Evolutionary conservation across 2,113 vertebrate genomes (phyloP), one percentile per base, ranked within the genome.

Genomic region (Beaufortia kweichowensis): DNA sequence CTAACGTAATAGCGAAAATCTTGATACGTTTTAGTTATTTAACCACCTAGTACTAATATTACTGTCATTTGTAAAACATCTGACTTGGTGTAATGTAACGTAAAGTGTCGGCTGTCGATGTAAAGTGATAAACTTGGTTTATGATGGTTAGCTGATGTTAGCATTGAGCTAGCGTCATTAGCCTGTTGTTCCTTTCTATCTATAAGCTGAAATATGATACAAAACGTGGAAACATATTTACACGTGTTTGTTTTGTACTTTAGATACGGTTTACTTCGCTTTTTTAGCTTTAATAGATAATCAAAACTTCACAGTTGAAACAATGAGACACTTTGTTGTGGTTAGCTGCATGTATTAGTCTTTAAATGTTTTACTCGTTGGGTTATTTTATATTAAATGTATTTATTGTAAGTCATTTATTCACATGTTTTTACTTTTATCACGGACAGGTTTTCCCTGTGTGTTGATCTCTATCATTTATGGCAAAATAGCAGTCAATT

Each of bases 101-200:
- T 59, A 71, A 26, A 12, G 14, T 41, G 31, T 12, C 11, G 24
- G 8, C 19, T n/a, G 23, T 28, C 59, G 2, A 24, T 15, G 17
- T 29, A 74, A 72, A 60, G 4, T 2, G 24, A 21, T 56, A 11
- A 63, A 68, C 46, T 39, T 43, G 15, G 72, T 64, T 26, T 78
- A 78, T 64, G 70, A 57, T 41, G 17, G 60, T 33, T 29, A 41
- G 79, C 80, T 64, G 53, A 28, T 53, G 23, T 6, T 65, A 76
- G n/a, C 31, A 46, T 26, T 28, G 64, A 46, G 61, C 41, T 28
- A 57, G 43, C 48, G 53, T 53, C 68, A 67, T 6, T 71, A 64
- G 24, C 53, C n/a, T 57, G n/a, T 64, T 71, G 68, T 71, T 71
- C 23, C 4, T 35, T 71, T 71, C 8, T 0, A 28, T 1, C 4